Conservation (phyloP, 2,113 vertebrate genomes). For the Hippocampus mohnikei region DNA sequence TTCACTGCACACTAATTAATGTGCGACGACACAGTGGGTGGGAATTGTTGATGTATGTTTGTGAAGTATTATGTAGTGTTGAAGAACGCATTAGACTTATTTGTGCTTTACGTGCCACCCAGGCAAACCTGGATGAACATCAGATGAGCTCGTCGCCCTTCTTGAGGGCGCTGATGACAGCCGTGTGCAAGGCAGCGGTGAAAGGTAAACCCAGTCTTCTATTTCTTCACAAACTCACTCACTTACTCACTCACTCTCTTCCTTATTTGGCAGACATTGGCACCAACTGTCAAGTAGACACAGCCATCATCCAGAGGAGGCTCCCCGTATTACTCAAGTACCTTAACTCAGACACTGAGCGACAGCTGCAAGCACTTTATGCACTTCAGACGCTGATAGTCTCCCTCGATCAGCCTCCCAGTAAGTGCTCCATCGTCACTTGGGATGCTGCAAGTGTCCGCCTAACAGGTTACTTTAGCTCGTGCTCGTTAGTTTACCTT, state of each 20-base stretch:
- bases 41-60: background rate
- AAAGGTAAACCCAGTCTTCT: slow-evolving; percentile 77
- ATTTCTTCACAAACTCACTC: background rate
- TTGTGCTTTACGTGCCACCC: slow-evolving; percentile 24
- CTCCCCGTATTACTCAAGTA: slow-evolving; percentile 98
- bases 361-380: slow-evolving; percentile 99
- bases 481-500: background rate
- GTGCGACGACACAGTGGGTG: background rate
- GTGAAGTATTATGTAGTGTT: background rate
- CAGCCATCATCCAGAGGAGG: slow-evolving; percentile 89
- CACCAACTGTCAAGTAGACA: slow-evolving; percentile 89
- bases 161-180: slow-evolving; percentile 98
- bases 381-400: slow-evolving; percentile 98
- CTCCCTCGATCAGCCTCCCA: slow-evolving; percentile 95
- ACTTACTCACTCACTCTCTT: slow-evolving; percentile 6
- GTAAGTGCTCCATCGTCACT: slow-evolving; percentile 74
- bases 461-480: background rate
- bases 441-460: background rate
- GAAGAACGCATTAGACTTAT: background rate
- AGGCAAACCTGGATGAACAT: slow-evolving; percentile 92
- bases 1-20: background rate
- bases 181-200: slow-evolving; percentile 96
- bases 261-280: slow-evolving; percentile 78
- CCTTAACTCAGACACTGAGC: slow-evolving; percentile 96
- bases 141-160: slow-evolving; percentile 96